Evolutionary conservation across 2,797 vertebrate species (phyloP), one percentile per base, ranked within the genome.

Genomic region (Enteromius anoplus): DNA sequence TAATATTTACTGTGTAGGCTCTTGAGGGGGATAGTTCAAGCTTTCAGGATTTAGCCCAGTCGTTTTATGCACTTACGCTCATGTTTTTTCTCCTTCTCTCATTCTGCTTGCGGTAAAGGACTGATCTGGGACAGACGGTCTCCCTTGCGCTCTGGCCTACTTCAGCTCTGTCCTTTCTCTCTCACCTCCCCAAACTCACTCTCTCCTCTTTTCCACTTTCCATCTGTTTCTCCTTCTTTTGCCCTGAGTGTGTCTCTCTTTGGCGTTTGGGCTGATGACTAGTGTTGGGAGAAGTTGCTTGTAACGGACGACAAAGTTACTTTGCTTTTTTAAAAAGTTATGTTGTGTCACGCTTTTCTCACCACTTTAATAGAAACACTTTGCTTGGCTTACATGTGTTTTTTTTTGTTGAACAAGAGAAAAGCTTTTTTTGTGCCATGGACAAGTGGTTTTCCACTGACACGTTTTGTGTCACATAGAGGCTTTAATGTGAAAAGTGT

Each of bases 61-160:
- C 86, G 72, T 82, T 72, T 65, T 80, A 69, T 65, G n/a, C 47
- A 75, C 60, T 65, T 51, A 86, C 65, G 51, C 32, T 64, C 65
- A 78, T 68, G 66, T 77, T 78, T 82, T 72, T 58, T 62, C 64
- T 15, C 84, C 87, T 64, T 70, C 37, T 51, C 75, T 85, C 75
- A 72, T 86, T 87, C 84, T 76, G 88, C 86, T 79, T n/a, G 88
- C 88, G 85, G 91, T 92, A 90, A 92, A 92, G 75, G 89, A 89
- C 89, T 92, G 92, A 95, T 93, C 93, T 94, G 94, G 94, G 94
- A 93, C 94, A 93, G 92, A 88, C 89, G 80, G 89, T 90, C 91
- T 95, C 94, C 94, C 93, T 89, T 92, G 93, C 78, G 94, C 89
- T 92, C 90, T 94, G 94, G 92, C 94, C 95, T 94, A 95, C 91